Evolutionary conservation across 2,113 vertebrate species (phyloP), one percentile per base, ranked within the genome.

Genomic region (Gasterosteus nipponicus): DNA sequence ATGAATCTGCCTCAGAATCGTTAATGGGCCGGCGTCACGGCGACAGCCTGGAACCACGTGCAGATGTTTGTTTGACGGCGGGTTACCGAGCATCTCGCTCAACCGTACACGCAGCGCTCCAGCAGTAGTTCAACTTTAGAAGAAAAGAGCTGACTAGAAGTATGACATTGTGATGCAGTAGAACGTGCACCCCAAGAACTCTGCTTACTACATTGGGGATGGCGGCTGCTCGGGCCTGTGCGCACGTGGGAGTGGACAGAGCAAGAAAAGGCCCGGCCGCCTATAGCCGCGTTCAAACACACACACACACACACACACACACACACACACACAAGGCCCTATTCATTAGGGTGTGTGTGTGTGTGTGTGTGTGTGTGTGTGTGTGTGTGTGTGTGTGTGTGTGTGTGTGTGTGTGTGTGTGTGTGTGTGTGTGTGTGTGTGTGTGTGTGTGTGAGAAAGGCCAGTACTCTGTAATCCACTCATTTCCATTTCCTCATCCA

Each of bases 401-500:
- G 39, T 41, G 39, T 9, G 9, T 41, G 39, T 9, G 39, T 41
- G 39, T 9, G 39, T 41, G 39, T 9, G 39, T 41, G 9, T 9
- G 42, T 44, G 42, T 14, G 42, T 44, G 42, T 14, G 42, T 44
- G 42, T 14, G 42, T 44, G 42, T 14, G 42, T 14, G 42, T 14
- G 42, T 44, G 42, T 14, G 42, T 42, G 41, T 11, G 47, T n/a
- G 47, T 9, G 47, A 84, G 72, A 91, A 90, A 91, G 87, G 87
- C 85, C 88, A 84, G 77, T n/a, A 54, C 80, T 86, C 83, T 76
- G 73, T 85, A 90, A 90, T 92, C 87, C 88, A 79, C 84, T 89
- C 83, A 90, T 91, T 89, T 91, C 86, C 73, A 87, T 83, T 70
- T 89, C 72, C 87, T 93, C 91, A 92, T 93, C 89, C 90, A 91